Base-by-base conservation (phyloP, 2,113 vertebrate species). In the Clarias gariepinus region DNA sequence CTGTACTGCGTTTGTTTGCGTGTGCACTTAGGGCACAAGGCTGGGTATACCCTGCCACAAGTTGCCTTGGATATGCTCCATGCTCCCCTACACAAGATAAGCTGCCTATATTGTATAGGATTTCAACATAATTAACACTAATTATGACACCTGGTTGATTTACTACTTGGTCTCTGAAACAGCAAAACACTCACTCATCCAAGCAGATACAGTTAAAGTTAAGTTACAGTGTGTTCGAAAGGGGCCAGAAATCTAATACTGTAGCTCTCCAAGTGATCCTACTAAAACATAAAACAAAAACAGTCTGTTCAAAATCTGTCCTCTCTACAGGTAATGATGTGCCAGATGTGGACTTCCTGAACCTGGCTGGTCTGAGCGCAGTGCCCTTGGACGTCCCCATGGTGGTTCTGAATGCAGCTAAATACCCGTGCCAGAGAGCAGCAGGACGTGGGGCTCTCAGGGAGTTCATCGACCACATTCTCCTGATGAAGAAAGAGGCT, bases 391-490 rank as follows among this genome's bases (percentile, higher is more conserved):
- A 97, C 0, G 96, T 95, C 53, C 96, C 96, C 0, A 33, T 86
- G 0, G 71, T 91, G 0, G 95, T 95, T 57, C 91, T 93, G 77
- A 95, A 96, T 13, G 95, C 96, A 0, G 94, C 96, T 0, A 96
- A 94, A 18, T 98, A 97, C 87, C 94, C 94, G 1, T 98, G 98
- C 87, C 93, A 80, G 78, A 90, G 84, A 0, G 53, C 0, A 0
- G 96, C 96, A 0, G 98, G 97, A 16, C 91, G 61, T 0, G 97
- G 97, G 0, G 96, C 97, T 0, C 60, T 98, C 80, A 90, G 95
- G n/a, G 97, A 99, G 92, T 98, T 99, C 10, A 93, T 95, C 0
- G 96, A 98, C 9, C 94, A 98, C 92, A 95, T 99, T 83, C 95
- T 95, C 47, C 93, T 95, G 28, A 92, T 96, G 52, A 93, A 95